These are phyloP conservation scores for Mormyrus hasselquistii DNA, from an alignment of 2,797 vertebrate genomes.

Conservation along the genomic window DNA sequence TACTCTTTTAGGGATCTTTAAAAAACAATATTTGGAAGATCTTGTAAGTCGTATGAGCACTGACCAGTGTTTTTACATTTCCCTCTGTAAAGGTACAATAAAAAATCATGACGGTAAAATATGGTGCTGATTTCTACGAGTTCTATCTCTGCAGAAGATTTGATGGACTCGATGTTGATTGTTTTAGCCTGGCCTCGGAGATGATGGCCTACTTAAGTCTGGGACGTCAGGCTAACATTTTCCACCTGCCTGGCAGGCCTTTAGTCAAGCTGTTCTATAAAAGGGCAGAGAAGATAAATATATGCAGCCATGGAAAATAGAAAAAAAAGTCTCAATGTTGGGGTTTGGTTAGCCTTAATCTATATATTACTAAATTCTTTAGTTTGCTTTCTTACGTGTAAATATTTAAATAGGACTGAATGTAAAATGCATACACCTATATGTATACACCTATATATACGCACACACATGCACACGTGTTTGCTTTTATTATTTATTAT, in stretches of 20 bases:
- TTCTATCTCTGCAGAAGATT: neutral
- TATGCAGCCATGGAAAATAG: constrained; percentile 1
- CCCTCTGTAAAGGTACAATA: neutral
- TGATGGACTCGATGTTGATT: neutral
- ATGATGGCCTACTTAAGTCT: neutral
- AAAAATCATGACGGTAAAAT: neutral
- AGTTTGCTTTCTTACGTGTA: neutral
- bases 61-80: neutral
- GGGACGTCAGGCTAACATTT: constrained; percentile 10
- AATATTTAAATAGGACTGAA: neutral
- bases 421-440: neutral
- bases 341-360: neutral
- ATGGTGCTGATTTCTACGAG: neutral
- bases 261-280: neutral
- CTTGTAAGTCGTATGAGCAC: neutral
- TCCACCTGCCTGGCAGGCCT: neutral
- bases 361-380: neutral
- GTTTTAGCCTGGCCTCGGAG: neutral
- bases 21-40: neutral
- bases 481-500: neutral
- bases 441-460: neutral
- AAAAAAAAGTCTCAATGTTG: neutral
- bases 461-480: neutral
- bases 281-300: constrained; percentile 1
- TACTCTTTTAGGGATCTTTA: neutral